phyloP scores from a whole-genome alignment of 1,140 invertebrate genomes.

The Rhagoletis zephyria region DNA sequence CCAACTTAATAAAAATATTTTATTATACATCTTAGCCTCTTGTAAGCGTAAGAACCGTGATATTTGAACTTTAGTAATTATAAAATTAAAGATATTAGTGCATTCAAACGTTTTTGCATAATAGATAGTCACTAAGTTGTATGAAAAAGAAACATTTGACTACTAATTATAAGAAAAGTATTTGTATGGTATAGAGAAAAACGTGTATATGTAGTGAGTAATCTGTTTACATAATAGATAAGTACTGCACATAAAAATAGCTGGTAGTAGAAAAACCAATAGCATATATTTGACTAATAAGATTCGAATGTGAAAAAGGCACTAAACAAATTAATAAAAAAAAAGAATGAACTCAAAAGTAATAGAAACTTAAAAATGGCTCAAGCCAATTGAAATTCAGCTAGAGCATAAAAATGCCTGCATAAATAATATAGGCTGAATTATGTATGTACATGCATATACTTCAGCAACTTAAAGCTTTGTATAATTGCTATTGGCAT shows the following conservation, averaged over 20 bases:
- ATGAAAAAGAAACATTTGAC: neutral
- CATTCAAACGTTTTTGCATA: conserved; percentile 39
- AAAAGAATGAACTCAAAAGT: too few relatives aligned
- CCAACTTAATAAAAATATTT: neutral
- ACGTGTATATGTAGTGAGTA: neutral
- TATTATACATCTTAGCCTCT: neutral
- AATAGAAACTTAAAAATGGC: neutral
- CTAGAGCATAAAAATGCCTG: neutral
- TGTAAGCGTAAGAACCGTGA: conserved; percentile 48
- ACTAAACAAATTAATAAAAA: too few relatives aligned
- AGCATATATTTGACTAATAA: too few relatives aligned
- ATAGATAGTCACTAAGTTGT: conserved; percentile 39
- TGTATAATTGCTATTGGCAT: neutral
- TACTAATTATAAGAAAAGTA: neutral
- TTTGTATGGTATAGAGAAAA: too few relatives aligned
- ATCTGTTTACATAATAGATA: neutral
- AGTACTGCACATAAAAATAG: conserved; percentile 32
- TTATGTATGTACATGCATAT: neutral
- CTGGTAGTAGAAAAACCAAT: neutral
- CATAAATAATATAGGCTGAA: neutral
- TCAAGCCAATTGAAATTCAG: neutral
- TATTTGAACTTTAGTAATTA: conserved; percentile 52
- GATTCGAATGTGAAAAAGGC: too few relatives aligned
- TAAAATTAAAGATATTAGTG: neutral
- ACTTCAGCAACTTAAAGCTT: neutral